phyloP scores from a whole-genome alignment of 2,113 vertebrate genomes.

The Pipa parva region DNA sequence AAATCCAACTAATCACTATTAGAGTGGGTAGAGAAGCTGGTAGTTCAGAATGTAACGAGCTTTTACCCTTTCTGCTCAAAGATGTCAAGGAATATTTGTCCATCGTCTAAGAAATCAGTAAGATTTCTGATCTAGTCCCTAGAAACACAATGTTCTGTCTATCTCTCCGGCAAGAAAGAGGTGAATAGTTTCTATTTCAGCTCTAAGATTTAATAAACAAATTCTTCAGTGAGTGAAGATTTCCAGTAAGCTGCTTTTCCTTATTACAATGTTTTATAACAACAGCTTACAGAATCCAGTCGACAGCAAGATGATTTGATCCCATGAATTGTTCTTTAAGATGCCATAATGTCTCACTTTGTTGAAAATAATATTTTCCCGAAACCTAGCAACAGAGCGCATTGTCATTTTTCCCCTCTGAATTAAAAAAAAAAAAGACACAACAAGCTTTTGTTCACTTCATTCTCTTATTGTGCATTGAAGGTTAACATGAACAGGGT shows the following conservation, averaged over 20 bases:
- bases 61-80: no score
- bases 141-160: no score
- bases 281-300: slow-evolving; percentile 3
- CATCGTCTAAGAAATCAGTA: no score
- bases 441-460: neutral
- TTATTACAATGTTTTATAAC: slow-evolving; percentile 1
- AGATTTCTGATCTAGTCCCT: no score
- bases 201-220: neutral
- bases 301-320: slow-evolving; percentile 30
- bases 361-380: slow-evolving; percentile 21
- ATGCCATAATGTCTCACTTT: slow-evolving; percentile 14
- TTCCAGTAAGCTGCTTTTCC: neutral
- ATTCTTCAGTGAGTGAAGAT: neutral
- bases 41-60: no score
- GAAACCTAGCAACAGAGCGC: slow-evolving; percentile 27
- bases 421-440: neutral
- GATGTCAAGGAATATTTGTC: no score
- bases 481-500: slow-evolving; percentile 24
- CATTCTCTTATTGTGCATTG: slow-evolving; percentile 12
- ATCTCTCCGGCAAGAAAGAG: neutral
- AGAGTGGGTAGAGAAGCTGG: no score
- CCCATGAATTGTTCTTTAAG: slow-evolving; percentile 19
- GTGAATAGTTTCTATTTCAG: neutral
- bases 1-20: no score
- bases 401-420: slow-evolving; percentile 10